Evolutionary conservation across 30 jellyfish, hydroid and myxozoan species (phyloP), one percentile per base, ranked within the genome.

Genomic region (Aurelia aurita complex sp. Pacific): DNA sequence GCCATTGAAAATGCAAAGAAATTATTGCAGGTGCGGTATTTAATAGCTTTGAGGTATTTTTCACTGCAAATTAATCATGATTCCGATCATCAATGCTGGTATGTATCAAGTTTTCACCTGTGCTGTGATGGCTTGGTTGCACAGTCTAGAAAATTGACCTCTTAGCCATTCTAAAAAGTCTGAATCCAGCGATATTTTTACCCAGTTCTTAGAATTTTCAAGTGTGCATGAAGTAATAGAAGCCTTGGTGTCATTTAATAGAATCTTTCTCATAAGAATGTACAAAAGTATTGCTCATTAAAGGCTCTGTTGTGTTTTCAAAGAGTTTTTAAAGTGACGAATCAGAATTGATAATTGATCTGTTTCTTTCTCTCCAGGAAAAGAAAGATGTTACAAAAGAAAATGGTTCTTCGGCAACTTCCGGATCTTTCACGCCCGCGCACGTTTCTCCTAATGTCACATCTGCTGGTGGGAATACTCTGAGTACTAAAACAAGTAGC

Each of bases 371-470:
- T 17, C 50, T 72, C 73, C 86, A 89, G 94, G 99, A 83, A 19
- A 83, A 89, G 81, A 85, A 89, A 71, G 94, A 85, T 33, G 72
- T 79, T 1, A 54, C 54, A 12, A 82, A 90, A 23, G 97, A 85
- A 33, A 81, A 67, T 50, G 86, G 91, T 19, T 80, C 70, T 36
- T 88, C 83, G 1, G 92, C 76, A 53, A 67, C 83, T 13, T 69
- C 94, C 5, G 99, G 97, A 2, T 84, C 97, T n/a, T 94, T 94
- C 54, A 94, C 99, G 23, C 99, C 99, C 1, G 86, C 97, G 51
- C 96, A 89, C 62, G 84, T 57, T 53, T 75, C 96, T 18, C 97
- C 96, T 16, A 84, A 35, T 55, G 83, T 80, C 64, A 51, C 63
- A 43, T 17, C 64, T 65, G 88, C 94, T 0, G 23, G 63, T 19